phyloP scores from a whole-genome alignment of 2,888 invertebrate genomes.

The Drosophila aldrichi region DNA sequence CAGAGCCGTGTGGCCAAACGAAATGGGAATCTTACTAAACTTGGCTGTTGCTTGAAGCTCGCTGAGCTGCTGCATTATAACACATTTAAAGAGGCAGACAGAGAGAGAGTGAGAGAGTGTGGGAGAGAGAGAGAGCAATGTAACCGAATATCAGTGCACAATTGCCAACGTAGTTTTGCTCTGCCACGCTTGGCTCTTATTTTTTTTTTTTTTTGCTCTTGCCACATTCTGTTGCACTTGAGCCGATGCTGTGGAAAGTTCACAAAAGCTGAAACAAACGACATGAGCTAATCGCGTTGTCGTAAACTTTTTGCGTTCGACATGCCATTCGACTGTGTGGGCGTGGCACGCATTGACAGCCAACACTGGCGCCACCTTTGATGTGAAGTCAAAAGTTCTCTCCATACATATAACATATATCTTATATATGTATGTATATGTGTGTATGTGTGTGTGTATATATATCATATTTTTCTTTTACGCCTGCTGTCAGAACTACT shows the following conservation, averaged over 20 bases:
- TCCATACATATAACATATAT: not conserved
- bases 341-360: slow-evolving; percentile 57
- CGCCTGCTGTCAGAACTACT: slow-evolving; percentile 59
- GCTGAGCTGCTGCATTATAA: slow-evolving; percentile 23
- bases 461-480: slow-evolving; percentile 9
- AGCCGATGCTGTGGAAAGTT: slow-evolving; percentile 65
- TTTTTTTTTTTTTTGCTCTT: slow-evolving; percentile 12
- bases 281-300: slow-evolving; percentile 74
- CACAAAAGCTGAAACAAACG: slow-evolving; percentile 76
- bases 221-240: slow-evolving; percentile 56
- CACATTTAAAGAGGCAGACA: slow-evolving; percentile 9
- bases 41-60: slow-evolving; percentile 42
- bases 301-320: slow-evolving; percentile 58
- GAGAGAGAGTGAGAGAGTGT: slow-evolving; percentile 14
- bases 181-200: not conserved
- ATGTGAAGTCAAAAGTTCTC: slow-evolving; percentile 20
- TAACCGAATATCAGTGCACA: slow-evolving; percentile 46
- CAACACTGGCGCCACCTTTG: slow-evolving; percentile 30
- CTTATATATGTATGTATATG: no score
- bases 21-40: slow-evolving; percentile 79
- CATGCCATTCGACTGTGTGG: slow-evolving; percentile 16
- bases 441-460: not conserved
- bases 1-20: slow-evolving; percentile 48
- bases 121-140: slow-evolving; percentile 11
- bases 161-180: slow-evolving; percentile 16